Base-by-base conservation (phyloP, 2,888 invertebrate genomes). In the Rhagonycha fulva region DNA sequence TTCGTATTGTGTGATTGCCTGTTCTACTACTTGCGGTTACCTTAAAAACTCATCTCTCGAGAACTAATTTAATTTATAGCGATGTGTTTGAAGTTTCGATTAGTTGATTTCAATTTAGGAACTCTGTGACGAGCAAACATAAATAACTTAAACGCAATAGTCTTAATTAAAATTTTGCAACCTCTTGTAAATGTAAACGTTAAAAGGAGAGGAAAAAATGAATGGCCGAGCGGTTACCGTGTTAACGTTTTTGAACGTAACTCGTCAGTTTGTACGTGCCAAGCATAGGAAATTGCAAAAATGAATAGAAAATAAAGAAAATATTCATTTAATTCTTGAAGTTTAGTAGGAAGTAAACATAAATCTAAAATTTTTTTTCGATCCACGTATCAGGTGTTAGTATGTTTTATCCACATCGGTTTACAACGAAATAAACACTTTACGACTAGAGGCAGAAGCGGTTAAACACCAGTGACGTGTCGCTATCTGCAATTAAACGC, bases 371-470 rank as follows among this genome's bases (percentile, higher is more conserved):
- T 62, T 61, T 61, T 26, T n/a, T 62, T 73, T 63, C 70, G 69
- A 68, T 72, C 47, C 70, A 70, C 78, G 83, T 81, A 83, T 83
- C 85, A 85, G 84, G 84, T 84, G 84, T 76, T 74, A 80, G 80
- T 80, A 79, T 78, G 63, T 80, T 80, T 81, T 80, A 81, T 78
- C 81, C 68, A 81, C 80, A 84, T 82, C 83, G 79, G 81, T 86
- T 86, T 85, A 85, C 82, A 78, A 83, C 81, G 73, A 81, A 83
- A 84, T 85, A 85, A 85, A 84, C 85, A 84, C 81, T 86, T 86
- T 86, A 86, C 85, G 85, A 85, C 83, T 83, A 83, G 79, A 82
- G 82, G 83, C 82, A 82, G 84, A 80, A 81, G 75, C 80, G 82
- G 81, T 83, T 85, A 85, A 85, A 85, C 83, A 82, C 81, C 84